Evolutionary conservation across 2,113 vertebrate species (phyloP).

Genomic region (Lepus timidus): DNA sequence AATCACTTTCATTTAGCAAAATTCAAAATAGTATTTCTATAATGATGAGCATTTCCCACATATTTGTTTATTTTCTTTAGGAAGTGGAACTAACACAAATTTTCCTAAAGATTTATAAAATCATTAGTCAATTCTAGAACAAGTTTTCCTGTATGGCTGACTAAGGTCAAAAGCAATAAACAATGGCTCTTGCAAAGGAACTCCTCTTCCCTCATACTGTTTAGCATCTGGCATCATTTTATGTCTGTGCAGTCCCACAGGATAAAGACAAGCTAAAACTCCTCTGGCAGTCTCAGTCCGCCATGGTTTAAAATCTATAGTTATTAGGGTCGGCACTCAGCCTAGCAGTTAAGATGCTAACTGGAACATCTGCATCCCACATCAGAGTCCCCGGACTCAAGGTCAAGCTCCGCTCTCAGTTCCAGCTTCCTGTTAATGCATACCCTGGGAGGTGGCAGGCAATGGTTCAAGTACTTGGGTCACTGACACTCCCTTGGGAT

Average conservation of each 20-base stretch:
- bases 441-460: too few species aligned
- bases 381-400: too few species aligned
- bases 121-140: neutral
- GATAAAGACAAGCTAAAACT: slow-evolving; percentile 54
- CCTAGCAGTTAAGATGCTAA: too few species aligned
- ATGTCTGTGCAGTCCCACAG: neutral
- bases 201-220: neutral
- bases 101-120: slow-evolving; percentile 40
- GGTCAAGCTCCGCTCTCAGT: too few species aligned
- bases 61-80: neutral
- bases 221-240: neutral
- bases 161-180: slow-evolving; percentile 37
- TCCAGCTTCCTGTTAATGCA: too few species aligned
- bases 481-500: too few species aligned
- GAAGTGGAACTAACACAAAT: slow-evolving; percentile 1
- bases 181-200: neutral
- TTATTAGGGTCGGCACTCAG: too few species aligned
- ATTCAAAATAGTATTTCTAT: neutral
- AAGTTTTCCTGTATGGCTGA: slow-evolving; percentile 8
- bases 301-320: neutral
- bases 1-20: slow-evolving; percentile 21
- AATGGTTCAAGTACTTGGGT: too few species aligned
- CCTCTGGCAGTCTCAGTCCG: neutral
- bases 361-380: too few species aligned
- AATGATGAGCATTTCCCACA: neutral